Evolutionary conservation across 2,113 vertebrate species (phyloP), one percentile per base, ranked within the genome.

Genomic region (Rhodinocichla rosea): DNA sequence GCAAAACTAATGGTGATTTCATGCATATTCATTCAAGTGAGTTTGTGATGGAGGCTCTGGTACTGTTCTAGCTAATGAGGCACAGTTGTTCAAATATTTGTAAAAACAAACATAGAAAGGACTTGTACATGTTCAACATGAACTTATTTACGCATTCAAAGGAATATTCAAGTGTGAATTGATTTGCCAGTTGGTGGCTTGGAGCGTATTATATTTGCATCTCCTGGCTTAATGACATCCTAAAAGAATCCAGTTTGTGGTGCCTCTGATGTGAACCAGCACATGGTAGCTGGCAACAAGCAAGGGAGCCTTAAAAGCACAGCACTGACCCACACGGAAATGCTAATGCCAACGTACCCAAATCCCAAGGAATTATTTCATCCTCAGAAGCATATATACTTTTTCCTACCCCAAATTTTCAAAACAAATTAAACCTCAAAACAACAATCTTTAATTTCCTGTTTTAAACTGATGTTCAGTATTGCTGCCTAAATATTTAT

Each of bases 1-100:
- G 85, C 86, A 94, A 90, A 87, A 93, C 90, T 91, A 95, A 87
- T 92, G 81, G 87, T 84, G 83, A 92, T 95, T 96, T 95, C 92
- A 95, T 95, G 85, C 90, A 94, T 90, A 88, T 88, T 88, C 90
- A 96, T 95, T 93, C 64, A 81, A 75, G 44, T 45, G 52, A 89
- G 73, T 81, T 90, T 89, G 85, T 81, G 88, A 94, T 90, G 4
- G 8, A 80, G 67, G 26, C 28, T 80, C 87, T 56, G 71, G 68
- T 93, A 86, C 59, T 92, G 83, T 82, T 90, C 65, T 93, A 92
- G 57, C 39, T 94, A 95, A 90, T 92, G 89, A 97, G 69, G 64
- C 30, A 78, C 64, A 78, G 86, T 94, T 92, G 68, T 67, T 95
- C 53, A 81, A 94, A 90, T 83, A 86, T 90, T 89, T 93, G 76